Base-by-base conservation (phyloP, 2,888 invertebrate species). In the Drosophila villosipedis region DNA sequence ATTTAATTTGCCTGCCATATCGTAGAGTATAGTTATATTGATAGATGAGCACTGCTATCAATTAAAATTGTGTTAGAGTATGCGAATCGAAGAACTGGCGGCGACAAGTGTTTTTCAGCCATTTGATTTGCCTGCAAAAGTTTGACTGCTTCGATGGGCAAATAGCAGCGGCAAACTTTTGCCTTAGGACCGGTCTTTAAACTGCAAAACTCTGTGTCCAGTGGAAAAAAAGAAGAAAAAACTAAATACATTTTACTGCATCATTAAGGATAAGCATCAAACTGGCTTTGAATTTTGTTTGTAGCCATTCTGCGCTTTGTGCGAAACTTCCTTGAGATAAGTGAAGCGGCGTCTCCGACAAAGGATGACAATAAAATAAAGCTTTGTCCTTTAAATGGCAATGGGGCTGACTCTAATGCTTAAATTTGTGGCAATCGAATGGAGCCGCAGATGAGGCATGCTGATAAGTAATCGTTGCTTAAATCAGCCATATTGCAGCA, bases 181-280 rank as follows among this genome's bases (percentile, higher is more conserved):
- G 69, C 77, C 63, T 47, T 61, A 60, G 57, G 47, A 39, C 41
- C 19, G 55, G 31, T 57, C 70, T 68, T 73, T 73, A 81, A 80
- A 85, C 73, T 80, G 68, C 52, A 66, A 25, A 72, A 74, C 72
- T 73, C 61, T n/a, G 74, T 58, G 73, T 55, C 82, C 64, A 67
- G 61, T 39, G 64, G 62, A 14, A 57, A 41, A 41, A 60, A 33
- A 50, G 54, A 55, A 16, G 39, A 30, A 67, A 72, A 73, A 67
- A 37, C 6, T 16, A 41, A 43, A 58, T 58, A 77, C 86, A 84
- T 90, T 86, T 85, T 81, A 84, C 83, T 84, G 84, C 89, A 92
- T 92, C 92, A 92, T 92, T 92, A 91, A 88, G 92, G 92, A 92
- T 91, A 92, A 89, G 89, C 88, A 92, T 92, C 91, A 91, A 91